Conservation (phyloP, 2,797 vertebrate species). For the Lepilemur ruficaudatus region DNA sequence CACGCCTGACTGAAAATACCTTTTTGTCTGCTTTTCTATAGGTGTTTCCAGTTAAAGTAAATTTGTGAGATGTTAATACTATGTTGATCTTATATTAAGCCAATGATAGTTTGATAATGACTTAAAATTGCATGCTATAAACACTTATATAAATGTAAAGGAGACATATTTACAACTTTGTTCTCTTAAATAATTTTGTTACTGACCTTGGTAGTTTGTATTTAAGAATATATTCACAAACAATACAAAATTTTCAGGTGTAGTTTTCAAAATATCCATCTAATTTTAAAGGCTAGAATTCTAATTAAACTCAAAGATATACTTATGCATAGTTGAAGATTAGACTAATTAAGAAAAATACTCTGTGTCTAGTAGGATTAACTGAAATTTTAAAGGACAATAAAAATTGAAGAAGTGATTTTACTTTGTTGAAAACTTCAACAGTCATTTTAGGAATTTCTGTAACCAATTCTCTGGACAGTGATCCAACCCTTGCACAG, state of each 20-base stretch:
- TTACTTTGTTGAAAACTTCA: constrained; percentile 31
- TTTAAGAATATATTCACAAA: constrained; percentile 37
- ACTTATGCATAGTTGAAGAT: background rate
- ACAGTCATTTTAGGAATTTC: background rate
- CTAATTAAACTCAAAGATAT: background rate
- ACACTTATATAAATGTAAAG: background rate
- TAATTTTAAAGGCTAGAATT: constrained; percentile 28
- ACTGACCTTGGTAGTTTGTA: background rate
- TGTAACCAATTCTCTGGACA: background rate
- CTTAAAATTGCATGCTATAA: constrained; percentile 16
- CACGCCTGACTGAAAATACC: background rate
- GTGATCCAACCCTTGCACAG: background rate
- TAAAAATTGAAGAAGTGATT: background rate
- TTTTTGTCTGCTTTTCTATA: background rate
- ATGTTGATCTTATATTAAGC: background rate
- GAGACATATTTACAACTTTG: background rate
- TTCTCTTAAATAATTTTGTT: background rate
- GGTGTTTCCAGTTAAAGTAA: constrained; percentile 20
- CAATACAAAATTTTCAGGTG: constrained; percentile 35
- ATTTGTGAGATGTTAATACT: background rate
- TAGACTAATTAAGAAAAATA: background rate
- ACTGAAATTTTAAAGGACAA: background rate
- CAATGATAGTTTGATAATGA: background rate
- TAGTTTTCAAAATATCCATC: background rate
- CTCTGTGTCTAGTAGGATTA: background rate